A percentile compares a stretch with the other conserved stretches of the same genome.
These are phyloP conservation scores for Beaufortia kweichowensis DNA, from an alignment of 2,113 vertebrate genomes.

Conservation along the genomic window DNA sequence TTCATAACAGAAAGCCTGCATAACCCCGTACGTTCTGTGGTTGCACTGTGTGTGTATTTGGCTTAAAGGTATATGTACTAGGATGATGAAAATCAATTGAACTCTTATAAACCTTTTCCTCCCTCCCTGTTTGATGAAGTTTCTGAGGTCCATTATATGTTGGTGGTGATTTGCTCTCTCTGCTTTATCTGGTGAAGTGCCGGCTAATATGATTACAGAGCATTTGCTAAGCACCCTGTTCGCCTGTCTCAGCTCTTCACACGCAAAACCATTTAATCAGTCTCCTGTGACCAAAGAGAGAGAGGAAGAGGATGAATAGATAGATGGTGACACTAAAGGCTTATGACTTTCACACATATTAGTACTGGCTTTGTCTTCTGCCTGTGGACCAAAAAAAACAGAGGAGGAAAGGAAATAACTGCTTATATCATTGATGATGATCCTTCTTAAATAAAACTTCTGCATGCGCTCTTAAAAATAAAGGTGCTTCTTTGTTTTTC, in stretches of 20 bases:
- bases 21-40: too few species aligned
- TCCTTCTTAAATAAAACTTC: background rate
- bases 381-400: background rate
- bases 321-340: conserved; percentile 6
- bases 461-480: too few species aligned
- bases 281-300: conserved; percentile 60
- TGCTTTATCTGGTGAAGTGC: conserved; percentile 77
- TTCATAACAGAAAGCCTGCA: too few species aligned
- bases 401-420: background rate
- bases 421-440: background rate
- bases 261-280: conserved; percentile 60
- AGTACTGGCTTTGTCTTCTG: background rate
- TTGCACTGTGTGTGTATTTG: background rate
- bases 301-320: background rate
- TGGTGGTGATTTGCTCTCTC: conserved; percentile 65
- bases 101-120: conserved; percentile 20
- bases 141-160: conserved; percentile 29
- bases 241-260: conserved; percentile 60
- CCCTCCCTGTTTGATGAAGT: conserved; percentile 31
- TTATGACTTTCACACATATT: conserved; percentile 13
- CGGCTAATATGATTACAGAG: conserved; percentile 74
- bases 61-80: background rate
- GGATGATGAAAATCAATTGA: conserved; percentile 10
- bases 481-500: too few species aligned
- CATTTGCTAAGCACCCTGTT: conserved; percentile 60